Percentiles rank a stretch among this genome's conserved stretches.
Evolutionary conservation across 1,140 invertebrate species (phyloP).

Genomic region (Diorhabda carinulata): DNA sequence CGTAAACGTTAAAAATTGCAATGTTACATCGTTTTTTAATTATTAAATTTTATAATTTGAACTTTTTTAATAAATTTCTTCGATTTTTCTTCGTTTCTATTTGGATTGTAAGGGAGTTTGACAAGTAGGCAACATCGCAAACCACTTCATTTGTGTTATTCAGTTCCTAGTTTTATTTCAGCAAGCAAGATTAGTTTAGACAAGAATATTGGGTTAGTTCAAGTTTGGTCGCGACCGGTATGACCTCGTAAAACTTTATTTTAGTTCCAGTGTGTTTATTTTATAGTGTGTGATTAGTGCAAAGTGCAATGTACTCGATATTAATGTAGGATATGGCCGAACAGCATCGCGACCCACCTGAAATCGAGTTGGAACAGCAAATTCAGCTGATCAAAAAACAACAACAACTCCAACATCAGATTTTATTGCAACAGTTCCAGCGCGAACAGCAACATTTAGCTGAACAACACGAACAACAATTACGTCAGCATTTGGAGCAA

Average conservation of each 20-base stretch:
- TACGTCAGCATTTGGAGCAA: constrained; percentile 61
- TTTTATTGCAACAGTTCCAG: constrained; percentile 66
- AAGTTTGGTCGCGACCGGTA: constrained; percentile 10
- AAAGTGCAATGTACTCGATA: constrained; percentile 16
- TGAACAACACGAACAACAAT: constrained; percentile 68
- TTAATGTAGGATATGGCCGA: constrained; percentile 40
- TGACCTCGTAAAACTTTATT: constrained; percentile 9
- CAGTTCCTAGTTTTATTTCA: background rate
- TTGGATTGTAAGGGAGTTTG: no score
- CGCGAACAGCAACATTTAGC: constrained; percentile 66
- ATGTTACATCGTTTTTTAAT: no score
- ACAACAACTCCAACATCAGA: constrained; percentile 68
- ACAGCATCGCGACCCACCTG: constrained; percentile 42
- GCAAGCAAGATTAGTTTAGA: constrained; percentile 10
- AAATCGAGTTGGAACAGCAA: constrained; percentile 47
- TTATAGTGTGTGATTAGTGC: constrained; percentile 11
- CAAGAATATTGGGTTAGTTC: background rate
- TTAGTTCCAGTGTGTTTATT: constrained; percentile 3
- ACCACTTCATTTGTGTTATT: background rate
- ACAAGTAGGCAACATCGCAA: background rate
- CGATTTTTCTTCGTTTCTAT: no score
- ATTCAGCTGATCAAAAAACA: constrained; percentile 62
- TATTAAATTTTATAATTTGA: no score
- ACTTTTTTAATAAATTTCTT: no score
- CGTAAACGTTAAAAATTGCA: no score